Conservation (phyloP, 23 tunicate genomes). For the Diplosoma virens region DNA sequence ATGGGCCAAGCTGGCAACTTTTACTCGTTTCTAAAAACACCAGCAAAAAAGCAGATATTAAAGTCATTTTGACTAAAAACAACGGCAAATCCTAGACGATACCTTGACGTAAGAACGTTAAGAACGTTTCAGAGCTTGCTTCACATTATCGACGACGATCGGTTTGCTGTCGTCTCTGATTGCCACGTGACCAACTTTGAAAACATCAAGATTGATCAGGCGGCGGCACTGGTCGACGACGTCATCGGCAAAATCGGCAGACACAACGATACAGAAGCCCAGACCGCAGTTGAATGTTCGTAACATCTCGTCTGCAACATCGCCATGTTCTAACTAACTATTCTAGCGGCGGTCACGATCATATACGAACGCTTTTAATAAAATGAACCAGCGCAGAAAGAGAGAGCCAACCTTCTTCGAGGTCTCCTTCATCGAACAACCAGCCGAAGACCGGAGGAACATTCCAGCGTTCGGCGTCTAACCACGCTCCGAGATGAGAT, state of each 20-base stretch:
- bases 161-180: not conserved
- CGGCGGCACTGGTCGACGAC: constrained; percentile 34
- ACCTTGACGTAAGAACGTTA: too few species aligned
- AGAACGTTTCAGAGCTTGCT: constrained; percentile 25
- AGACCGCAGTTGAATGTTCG: constrained; percentile 84
- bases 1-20: too few species aligned
- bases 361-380: too few species aligned
- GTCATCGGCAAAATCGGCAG: constrained; percentile 4
- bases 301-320: constrained; percentile 77
- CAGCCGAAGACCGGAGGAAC: constrained; percentile 65
- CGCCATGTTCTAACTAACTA: too few species aligned
- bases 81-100: too few species aligned
- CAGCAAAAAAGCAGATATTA: too few species aligned
- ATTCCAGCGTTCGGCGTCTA: constrained; percentile 55
- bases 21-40: too few species aligned
- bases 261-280: constrained; percentile 63
- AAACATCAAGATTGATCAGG: not conserved
- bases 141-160: constrained; percentile 41
- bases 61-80: too few species aligned
- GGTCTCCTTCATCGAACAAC: constrained; percentile 55
- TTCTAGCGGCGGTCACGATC: too few species aligned
- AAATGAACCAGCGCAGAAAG: too few species aligned
- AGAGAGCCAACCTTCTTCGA: constrained; percentile 32
- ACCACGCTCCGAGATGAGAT: constrained; percentile 10
- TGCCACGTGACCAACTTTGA: constrained; percentile 31